phyloP scores from a whole-genome alignment of 2,113 vertebrate genomes.

The Arenaria interpres region DNA sequence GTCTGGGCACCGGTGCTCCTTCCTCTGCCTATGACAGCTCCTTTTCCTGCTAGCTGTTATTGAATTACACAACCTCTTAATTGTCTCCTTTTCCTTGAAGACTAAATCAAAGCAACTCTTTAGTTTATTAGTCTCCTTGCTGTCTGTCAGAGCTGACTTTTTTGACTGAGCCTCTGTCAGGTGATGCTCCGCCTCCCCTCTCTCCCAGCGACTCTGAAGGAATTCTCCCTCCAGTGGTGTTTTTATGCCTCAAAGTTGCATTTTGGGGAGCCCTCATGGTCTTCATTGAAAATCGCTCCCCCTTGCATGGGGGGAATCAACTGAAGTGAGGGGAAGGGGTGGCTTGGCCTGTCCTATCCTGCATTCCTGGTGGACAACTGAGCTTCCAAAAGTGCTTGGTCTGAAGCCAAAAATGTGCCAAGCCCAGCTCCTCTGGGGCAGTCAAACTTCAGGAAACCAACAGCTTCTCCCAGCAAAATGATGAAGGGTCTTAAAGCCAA shows the following conservation, averaged over 20 bases:
- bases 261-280: background rate
- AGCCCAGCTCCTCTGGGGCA: background rate
- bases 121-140: constrained; percentile 27
- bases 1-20: background rate
- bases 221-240: background rate
- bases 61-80: constrained; percentile 44
- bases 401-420: background rate
- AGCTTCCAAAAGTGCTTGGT: background rate
- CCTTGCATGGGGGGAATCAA: accelerated
- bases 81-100: constrained; percentile 55
- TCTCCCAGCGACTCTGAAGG: background rate
- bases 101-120: constrained; percentile 60
- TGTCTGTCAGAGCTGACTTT: constrained; percentile 49
- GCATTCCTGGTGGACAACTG: background rate
- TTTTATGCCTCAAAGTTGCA: background rate
- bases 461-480: background rate
- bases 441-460: background rate
- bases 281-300: accelerated
- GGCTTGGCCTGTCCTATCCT: background rate
- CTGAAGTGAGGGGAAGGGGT: background rate
- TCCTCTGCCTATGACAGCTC: constrained; percentile 6
- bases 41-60: constrained; percentile 43
- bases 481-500: background rate
- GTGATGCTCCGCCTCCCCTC: background rate
- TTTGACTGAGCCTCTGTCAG: constrained; percentile 34